Evolutionary conservation across 2,888 invertebrate species (phyloP).

Genomic region (Sialis lutaria): DNA sequence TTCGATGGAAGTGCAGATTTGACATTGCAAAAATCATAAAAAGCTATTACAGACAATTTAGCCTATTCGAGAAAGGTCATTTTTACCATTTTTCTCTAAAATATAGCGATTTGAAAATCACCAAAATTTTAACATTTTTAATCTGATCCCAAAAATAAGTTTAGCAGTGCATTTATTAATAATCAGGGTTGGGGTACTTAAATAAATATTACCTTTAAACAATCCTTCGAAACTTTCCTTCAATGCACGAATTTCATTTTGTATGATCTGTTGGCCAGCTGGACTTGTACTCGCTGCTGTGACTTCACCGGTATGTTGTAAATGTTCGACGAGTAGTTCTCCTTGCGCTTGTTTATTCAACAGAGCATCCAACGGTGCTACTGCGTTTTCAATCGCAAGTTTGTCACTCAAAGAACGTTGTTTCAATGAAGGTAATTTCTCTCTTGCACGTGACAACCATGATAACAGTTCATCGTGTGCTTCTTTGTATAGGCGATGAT

Average conservation of each 20-base stretch:
- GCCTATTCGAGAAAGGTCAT: too few relatives aligned
- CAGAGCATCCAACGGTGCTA: constrained; percentile 69
- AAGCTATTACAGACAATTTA: too few relatives aligned
- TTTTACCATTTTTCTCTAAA: too few relatives aligned
- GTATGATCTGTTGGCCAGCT: constrained; percentile 62
- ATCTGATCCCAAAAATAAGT: too few relatives aligned
- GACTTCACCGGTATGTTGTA: constrained; percentile 76
- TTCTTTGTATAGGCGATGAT: constrained; percentile 79
- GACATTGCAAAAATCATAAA: too few relatives aligned
- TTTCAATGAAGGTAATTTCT: constrained; percentile 75
- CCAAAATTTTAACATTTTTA: too few relatives aligned
- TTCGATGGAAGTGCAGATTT: too few relatives aligned
- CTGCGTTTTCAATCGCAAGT: constrained; percentile 73
- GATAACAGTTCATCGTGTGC: constrained; percentile 77
- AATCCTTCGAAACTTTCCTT: constrained; percentile 70
- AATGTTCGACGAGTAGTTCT: constrained; percentile 68
- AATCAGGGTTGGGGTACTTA: too few relatives aligned
- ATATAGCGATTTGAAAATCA: too few relatives aligned
- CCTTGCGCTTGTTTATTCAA: constrained; percentile 84
- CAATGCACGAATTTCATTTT: constrained; percentile 69
- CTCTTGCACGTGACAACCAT: constrained; percentile 75
- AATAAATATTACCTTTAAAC: constrained; percentile 37
- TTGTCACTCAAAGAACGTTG: constrained; percentile 74
- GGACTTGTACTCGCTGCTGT: constrained; percentile 67
- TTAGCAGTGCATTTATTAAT: too few relatives aligned